A percentile compares a stretch with the other conserved stretches of the same genome.
Evolutionary conservation across 2,797 vertebrate species (phyloP).

Genomic region (Falco peregrinus): DNA sequence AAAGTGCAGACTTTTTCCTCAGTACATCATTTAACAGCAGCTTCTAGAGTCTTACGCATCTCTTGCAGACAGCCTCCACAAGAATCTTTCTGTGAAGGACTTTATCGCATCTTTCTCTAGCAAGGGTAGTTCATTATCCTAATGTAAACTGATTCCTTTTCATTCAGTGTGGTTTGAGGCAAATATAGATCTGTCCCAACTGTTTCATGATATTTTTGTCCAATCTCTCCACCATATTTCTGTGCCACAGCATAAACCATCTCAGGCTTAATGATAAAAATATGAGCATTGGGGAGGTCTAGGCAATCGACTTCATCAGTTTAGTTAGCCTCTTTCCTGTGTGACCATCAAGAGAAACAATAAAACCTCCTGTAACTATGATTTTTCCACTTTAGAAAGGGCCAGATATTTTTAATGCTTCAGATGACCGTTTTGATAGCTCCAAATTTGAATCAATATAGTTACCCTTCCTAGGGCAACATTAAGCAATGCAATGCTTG

Average conservation of each 20-base stretch:
- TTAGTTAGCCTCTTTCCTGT: not conserved
- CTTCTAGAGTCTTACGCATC: not conserved
- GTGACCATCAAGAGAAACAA: not conserved
- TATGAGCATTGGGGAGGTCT: not conserved
- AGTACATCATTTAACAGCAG: not conserved
- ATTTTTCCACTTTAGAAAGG: not conserved
- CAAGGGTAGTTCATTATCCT: not conserved
- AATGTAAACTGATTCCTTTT: not conserved
- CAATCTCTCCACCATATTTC: not conserved
- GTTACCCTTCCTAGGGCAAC: not conserved
- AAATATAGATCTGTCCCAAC: not conserved
- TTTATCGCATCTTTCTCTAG: not conserved
- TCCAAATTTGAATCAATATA: not conserved
- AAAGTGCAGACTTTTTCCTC: not conserved
- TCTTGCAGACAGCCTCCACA: not conserved
- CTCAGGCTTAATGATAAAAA: not conserved
- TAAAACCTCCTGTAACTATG: not conserved
- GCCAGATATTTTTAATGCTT: not conserved
- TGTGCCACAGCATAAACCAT: not conserved
- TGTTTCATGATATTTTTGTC: not conserved
- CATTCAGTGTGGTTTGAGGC: not conserved
- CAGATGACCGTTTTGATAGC: not conserved
- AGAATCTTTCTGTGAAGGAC: not conserved
- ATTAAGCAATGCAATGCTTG: not conserved
- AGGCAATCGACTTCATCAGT: not conserved